Conservation (phyloP, 2,888 invertebrate genomes). For the Amiota communis region DNA sequence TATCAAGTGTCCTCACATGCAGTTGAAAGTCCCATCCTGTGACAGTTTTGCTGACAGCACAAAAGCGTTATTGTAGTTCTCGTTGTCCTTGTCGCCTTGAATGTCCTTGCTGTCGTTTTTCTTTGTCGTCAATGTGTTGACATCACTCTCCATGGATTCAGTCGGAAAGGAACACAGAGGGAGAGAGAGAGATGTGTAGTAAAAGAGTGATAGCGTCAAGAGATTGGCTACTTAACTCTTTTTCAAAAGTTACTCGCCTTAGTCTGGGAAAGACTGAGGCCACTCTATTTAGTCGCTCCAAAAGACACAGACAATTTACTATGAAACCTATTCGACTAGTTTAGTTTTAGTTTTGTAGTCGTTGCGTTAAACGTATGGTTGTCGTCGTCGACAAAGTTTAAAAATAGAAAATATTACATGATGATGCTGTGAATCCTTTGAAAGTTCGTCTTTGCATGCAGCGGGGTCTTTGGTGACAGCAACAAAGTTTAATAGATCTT, state of each 20-base stretch:
- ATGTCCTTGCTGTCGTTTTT: slow-evolving; percentile 1
- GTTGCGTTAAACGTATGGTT: slow-evolving; percentile 33
- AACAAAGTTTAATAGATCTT: slow-evolving; percentile 64
- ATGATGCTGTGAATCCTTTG: slow-evolving; percentile 41
- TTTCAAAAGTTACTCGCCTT: slow-evolving; percentile 54
- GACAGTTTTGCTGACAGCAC: slow-evolving; percentile 63
- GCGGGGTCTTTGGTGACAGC: slow-evolving; percentile 31
- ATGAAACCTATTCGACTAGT: no score
- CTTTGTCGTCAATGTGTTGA: slow-evolving; percentile 58
- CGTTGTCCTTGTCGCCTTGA: slow-evolving; percentile 23
- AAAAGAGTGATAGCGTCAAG: slow-evolving; percentile 32
- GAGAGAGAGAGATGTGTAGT: slow-evolving; percentile 7
- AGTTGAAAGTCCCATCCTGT: slow-evolving; percentile 38
- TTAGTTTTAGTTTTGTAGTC: no score
- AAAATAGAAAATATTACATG: slow-evolving; percentile 31
- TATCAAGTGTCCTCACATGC: background rate
- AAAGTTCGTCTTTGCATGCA: slow-evolving; percentile 65
- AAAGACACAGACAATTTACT: background rate
- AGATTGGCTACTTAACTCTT: slow-evolving; percentile 67
- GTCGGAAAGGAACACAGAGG: slow-evolving; percentile 33
- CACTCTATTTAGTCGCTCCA: slow-evolving; percentile 26
- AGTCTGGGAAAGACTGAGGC: slow-evolving; percentile 18
- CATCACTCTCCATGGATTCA: slow-evolving; percentile 59
- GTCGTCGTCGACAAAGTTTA: slow-evolving; percentile 12
- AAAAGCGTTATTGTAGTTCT: slow-evolving; percentile 46